A percentile compares a stretch with the other conserved stretches of the same genome.
These are phyloP conservation scores for Amblyopsis hoosieri DNA, from an alignment of 2,797 vertebrate genomes.

Conservation along the genomic window DNA sequence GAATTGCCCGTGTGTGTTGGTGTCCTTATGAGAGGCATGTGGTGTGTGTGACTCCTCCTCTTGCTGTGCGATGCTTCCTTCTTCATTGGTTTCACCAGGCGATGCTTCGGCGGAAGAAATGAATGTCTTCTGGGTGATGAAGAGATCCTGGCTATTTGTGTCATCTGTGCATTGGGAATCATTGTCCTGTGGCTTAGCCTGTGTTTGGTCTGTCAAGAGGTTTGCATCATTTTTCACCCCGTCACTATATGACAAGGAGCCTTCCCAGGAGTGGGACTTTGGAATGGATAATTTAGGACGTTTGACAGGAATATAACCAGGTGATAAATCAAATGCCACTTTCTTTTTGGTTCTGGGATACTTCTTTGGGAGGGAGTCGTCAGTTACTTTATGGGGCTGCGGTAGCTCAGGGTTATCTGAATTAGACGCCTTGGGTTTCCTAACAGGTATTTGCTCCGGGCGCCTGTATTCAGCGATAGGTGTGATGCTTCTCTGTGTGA, in stretches of 20 bases:
- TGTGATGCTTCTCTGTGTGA: slow-evolving; percentile 3
- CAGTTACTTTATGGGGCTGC: background rate
- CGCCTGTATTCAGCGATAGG: background rate
- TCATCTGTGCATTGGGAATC: slow-evolving; percentile 64
- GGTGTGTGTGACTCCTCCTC: background rate
- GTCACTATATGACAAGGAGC: background rate
- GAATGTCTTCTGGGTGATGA: slow-evolving; percentile 82
- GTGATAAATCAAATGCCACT: slow-evolving; percentile 63
- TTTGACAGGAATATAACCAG: slow-evolving; percentile 24
- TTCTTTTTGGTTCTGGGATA: slow-evolving; percentile 60
- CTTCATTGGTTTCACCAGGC: slow-evolving; percentile 40
- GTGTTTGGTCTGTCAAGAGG: slow-evolving; percentile 12
- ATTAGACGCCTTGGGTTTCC: background rate
- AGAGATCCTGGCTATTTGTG: slow-evolving; percentile 79
- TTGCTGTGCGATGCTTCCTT: background rate
- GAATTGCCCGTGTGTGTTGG: background rate
- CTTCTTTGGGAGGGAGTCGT: slow-evolving; percentile 18
- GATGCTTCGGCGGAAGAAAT: slow-evolving; percentile 44
- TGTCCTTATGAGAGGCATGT: background rate
- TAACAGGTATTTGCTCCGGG: background rate
- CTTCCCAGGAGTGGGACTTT: background rate
- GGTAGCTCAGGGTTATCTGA: background rate
- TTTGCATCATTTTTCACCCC: background rate
- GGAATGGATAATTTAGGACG: slow-evolving; percentile 17
- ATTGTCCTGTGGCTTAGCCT: background rate